Evolutionary conservation across 2,888 invertebrate species (phyloP).

Genomic region (Amphipoea oculea): DNA sequence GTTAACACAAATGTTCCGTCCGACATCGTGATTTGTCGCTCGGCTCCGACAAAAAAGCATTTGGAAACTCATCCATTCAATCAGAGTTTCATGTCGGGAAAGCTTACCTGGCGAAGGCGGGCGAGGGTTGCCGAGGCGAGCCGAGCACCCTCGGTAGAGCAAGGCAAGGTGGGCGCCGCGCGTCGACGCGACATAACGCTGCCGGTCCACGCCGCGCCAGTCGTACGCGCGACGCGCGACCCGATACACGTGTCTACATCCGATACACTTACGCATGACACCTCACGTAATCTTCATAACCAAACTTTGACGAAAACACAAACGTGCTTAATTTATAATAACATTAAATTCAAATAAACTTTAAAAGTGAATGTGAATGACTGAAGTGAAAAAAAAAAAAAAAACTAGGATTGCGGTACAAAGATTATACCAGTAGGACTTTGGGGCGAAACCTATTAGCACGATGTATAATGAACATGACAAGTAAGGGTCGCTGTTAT

Average conservation of each 20-base stretch:
- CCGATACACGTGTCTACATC: slow-evolving; percentile 63
- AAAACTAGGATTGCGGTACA: slow-evolving; percentile 44
- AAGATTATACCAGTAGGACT: slow-evolving; percentile 37
- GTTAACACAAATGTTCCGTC: slow-evolving; percentile 64
- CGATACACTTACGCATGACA: slow-evolving; percentile 69
- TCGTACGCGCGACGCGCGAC: slow-evolving; percentile 79
- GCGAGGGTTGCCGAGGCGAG: slow-evolving; percentile 74
- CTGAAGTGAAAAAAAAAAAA: slow-evolving; percentile 56
- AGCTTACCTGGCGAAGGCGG: slow-evolving; percentile 78
- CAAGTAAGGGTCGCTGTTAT: slow-evolving; percentile 63
- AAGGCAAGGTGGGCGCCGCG: slow-evolving; percentile 72
- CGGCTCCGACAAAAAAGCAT: slow-evolving; percentile 65
- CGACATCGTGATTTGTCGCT: slow-evolving; percentile 66
- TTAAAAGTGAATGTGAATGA: slow-evolving; percentile 62
- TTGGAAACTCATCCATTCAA: slow-evolving; percentile 71
- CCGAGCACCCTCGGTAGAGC: slow-evolving; percentile 67
- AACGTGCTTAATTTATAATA: slow-evolving; percentile 48
- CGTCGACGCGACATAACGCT: slow-evolving; percentile 57
- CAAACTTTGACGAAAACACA: slow-evolving; percentile 71
- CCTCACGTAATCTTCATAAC: slow-evolving; percentile 70
- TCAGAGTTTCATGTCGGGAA: slow-evolving; percentile 69
- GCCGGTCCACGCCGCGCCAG: slow-evolving; percentile 69
- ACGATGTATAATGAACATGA: slow-evolving; percentile 65
- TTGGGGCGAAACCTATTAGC: slow-evolving; percentile 61
- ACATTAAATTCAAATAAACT: slow-evolving; percentile 33